phyloP scores from a whole-genome alignment of 2,888 invertebrate species.

The Tinea semifulvella region DNA sequence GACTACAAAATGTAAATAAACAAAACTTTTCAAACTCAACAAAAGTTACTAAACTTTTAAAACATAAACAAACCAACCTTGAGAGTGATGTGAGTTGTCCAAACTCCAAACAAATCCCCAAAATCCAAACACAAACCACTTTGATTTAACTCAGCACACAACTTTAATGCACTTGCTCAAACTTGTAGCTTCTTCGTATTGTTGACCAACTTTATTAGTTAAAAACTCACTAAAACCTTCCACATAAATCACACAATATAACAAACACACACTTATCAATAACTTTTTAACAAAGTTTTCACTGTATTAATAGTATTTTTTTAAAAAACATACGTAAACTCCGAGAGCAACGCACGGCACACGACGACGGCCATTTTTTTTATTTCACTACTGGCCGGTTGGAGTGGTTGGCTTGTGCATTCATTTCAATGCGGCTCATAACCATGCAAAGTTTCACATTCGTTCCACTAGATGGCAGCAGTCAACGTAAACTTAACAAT shows the following conservation, averaged over 20 bases:
- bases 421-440: not conserved
- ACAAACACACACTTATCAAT: conserved; percentile 27
- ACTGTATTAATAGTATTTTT: conserved; percentile 41
- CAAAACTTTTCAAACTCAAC: conserved; percentile 26
- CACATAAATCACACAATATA: conserved; percentile 19
- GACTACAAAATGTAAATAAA: conserved; percentile 51
- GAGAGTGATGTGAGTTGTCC: conserved; percentile 30
- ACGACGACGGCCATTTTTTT: conserved; percentile 56
- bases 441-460: not conserved
- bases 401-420: not conserved
- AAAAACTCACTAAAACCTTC: conserved; percentile 35
- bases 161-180: conserved; percentile 46
- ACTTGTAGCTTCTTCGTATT: conserved; percentile 48
- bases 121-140: conserved; percentile 48
- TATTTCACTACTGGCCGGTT: not conserved
- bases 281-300: conserved; percentile 34
- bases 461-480: not conserved
- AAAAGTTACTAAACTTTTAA: conserved; percentile 35
- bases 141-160: conserved; percentile 57
- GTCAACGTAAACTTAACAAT: too few relatives aligned
- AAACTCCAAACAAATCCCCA: conserved; percentile 27
- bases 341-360: conserved; percentile 55
- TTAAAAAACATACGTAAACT: conserved; percentile 53
- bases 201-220: conserved; percentile 48
- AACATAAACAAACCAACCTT: conserved; percentile 37